Base-by-base conservation (phyloP, 2,113 vertebrate genomes). In the Laterallus jamaicensis region DNA sequence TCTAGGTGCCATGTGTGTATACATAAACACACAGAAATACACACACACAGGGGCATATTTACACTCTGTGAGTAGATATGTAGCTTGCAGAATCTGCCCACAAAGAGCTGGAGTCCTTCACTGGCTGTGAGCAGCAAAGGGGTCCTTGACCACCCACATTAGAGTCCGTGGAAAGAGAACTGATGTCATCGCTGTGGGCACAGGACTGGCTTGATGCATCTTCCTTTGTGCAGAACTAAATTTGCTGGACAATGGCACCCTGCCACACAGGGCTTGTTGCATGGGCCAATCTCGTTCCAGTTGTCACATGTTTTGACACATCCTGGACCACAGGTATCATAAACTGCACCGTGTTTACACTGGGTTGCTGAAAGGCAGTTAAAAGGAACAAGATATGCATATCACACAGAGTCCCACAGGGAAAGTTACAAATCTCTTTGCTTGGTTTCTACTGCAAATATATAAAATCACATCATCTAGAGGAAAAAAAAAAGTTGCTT, bases 221-320 rank as follows among this genome's bases (percentile, higher is more conserved):
- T 98, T 90, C 99, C 99, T 96, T 98, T 98, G 96, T 99, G 98
- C 70, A 99, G 98, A 71, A 99, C 99, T 96, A 99, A 91, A 96
- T 99, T 99, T 56, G 99, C 99, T 0, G 99, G 99, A 49, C 99
- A 99, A 97, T 99, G 99, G 97, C 99, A 99, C 18, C 99, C 99
- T 3, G 99, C 99, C 39, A 99, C 12, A 3, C 99, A 99, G 2
- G 99, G 98, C 90, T 98, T 99, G 84, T 94, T 97, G 95, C 99
- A 99, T 0, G 99, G 99, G 5, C 99, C 98, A 3, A 99, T 99
- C 97, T 99, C 99, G 11, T 99, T 99, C 99, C 99, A 99, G 98
- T 99, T 99, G 97, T 99, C 98, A 64, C 99, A 99, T 29, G 99
- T 99, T 97, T 99, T 99, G 89, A 98, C 97, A 87, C 99, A 99